Percentiles rank a stretch among this genome's conserved stretches.
Conservation (phyloP, 2,113 vertebrate genomes). For the Prochilodus magdalenae region DNA sequence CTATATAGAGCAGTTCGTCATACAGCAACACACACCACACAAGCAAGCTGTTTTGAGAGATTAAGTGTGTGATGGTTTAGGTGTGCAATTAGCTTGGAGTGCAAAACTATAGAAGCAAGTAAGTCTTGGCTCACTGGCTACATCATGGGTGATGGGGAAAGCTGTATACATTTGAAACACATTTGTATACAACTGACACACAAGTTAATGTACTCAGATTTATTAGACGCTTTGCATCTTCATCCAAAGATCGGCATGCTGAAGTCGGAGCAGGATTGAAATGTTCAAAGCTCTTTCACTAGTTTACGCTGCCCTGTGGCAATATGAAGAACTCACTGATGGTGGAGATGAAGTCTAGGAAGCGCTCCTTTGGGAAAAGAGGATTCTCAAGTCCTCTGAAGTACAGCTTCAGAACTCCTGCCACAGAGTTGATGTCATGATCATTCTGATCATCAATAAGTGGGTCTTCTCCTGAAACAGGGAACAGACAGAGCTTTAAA, state of each 20-base stretch:
- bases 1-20: too few relatives aligned
- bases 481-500: background rate
- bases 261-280: background rate
- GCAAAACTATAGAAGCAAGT: background rate
- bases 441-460: slow-evolving; percentile 93
- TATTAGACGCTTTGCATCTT: background rate
- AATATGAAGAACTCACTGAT: slow-evolving; percentile 85
- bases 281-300: background rate
- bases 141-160: background rate
- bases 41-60: background rate
- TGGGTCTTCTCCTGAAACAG: slow-evolving; percentile 89
- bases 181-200: background rate
- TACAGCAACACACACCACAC: background rate
- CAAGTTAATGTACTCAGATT: background rate
- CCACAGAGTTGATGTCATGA: slow-evolving; percentile 96
- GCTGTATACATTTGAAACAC: background rate
- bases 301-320: background rate
- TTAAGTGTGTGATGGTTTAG: background rate
- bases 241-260: background rate
- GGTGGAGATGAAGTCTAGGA: slow-evolving; percentile 94
- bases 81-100: background rate
- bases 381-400: slow-evolving; percentile 98
- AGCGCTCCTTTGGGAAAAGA: slow-evolving; percentile 97
- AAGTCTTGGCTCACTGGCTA: background rate
- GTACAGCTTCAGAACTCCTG: slow-evolving; percentile 97